phyloP scores from a whole-genome alignment of 1,140 invertebrate species.

The fruit fly (Drosophila melanogaster) region Release_6_plus_ISO1_MT NC_004354.4:17837001-17837500 shows the following conservation, averaged over 20 bases:
- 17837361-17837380: slow-evolving; percentile 30
- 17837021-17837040: background rate
- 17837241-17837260: background rate
- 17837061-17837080: slow-evolving; percentile 45
- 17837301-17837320: slow-evolving; percentile 68
- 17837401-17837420: slow-evolving; percentile 15
- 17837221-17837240: slow-evolving; percentile 1
- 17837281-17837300: slow-evolving; percentile 36
- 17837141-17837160: slow-evolving; percentile 61
- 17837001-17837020: background rate
- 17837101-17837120: background rate
- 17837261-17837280: slow-evolving; percentile 55
- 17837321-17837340: slow-evolving; percentile 8
- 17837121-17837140: slow-evolving; percentile 39
- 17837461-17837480: slow-evolving; percentile 23
- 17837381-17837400: slow-evolving; percentile 10
- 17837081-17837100: slow-evolving; percentile 42
- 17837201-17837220: background rate
- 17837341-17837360: slow-evolving; percentile 8
- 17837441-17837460: slow-evolving; percentile 19
- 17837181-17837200: too few species aligned
- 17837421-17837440: background rate
- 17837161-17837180: slow-evolving; percentile 61
- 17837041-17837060: slow-evolving; percentile 18
- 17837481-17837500: slow-evolving; percentile 2